Conservation (phyloP, 2,888 invertebrate genomes). For the Strigamia maritima region DNA sequence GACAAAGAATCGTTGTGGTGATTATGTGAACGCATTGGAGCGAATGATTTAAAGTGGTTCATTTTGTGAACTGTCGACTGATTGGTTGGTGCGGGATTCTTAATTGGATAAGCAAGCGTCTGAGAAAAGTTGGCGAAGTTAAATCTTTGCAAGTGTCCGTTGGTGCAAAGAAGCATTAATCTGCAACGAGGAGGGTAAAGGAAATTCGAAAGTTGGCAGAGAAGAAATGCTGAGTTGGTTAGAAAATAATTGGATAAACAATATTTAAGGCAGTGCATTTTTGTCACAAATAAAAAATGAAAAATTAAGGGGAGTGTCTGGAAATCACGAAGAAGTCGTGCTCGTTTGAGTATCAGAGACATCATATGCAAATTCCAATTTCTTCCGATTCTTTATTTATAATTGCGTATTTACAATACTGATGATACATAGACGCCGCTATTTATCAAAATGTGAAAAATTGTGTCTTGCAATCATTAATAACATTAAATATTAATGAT, state of each 20-base stretch:
- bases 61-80: slow-evolving; percentile 13
- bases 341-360: background rate
- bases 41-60: slow-evolving; percentile 23
- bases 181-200: background rate
- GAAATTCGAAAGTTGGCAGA: background rate
- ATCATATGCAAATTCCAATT: too few relatives aligned
- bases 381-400: too few relatives aligned
- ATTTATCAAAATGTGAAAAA: background rate
- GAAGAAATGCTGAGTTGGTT: background rate
- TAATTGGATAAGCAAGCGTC: slow-evolving; percentile 18
- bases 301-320: background rate
- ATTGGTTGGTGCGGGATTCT: slow-evolving; percentile 14
- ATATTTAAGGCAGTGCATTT: background rate
- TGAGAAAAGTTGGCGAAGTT: slow-evolving; percentile 9
- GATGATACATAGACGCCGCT: background rate
- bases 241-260: background rate
- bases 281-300: background rate
- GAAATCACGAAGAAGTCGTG: background rate
- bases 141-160: background rate
- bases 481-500: too few relatives aligned
- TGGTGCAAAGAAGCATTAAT: slow-evolving; percentile 2
- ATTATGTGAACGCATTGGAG: slow-evolving; percentile 7
- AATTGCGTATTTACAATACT: background rate
- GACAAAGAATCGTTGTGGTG: slow-evolving; percentile 3
- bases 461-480: background rate